Conservation (phyloP, 2,888 invertebrate species). For the Unio delphinus region DNA sequence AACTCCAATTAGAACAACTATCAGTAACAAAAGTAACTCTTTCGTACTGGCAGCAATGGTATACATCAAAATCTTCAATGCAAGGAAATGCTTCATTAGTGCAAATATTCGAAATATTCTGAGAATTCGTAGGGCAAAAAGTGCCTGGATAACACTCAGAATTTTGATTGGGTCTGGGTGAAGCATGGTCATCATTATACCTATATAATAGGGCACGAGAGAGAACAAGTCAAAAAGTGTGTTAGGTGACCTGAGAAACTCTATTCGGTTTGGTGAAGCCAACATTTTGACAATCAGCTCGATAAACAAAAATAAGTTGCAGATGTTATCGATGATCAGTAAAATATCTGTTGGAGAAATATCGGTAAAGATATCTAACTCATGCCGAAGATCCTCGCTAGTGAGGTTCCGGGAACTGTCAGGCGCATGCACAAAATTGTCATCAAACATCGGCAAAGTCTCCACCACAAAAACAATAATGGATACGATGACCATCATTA, state of each 20-base stretch:
- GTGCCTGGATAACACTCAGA: conserved; percentile 38
- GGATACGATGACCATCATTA: conserved; percentile 21
- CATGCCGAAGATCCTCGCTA: conserved; percentile 35
- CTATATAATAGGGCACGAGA: conserved; percentile 49
- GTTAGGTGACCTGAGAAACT: conserved; percentile 39
- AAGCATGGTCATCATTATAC: conserved; percentile 33
- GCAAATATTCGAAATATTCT: conserved; percentile 51
- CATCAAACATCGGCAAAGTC: conserved; percentile 47
- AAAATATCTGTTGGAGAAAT: conserved; percentile 39
- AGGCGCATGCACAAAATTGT: conserved; percentile 38
- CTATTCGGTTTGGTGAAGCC: conserved; percentile 39
- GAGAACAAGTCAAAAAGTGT: conserved; percentile 44
- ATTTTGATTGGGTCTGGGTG: conserved; percentile 42
- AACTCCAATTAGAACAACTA: conserved; percentile 48
- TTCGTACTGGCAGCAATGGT: conserved; percentile 50
- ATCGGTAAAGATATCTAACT: conserved; percentile 45
- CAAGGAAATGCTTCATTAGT: conserved; percentile 51
- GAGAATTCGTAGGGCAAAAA: conserved; percentile 43
- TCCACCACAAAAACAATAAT: conserved; percentile 46
- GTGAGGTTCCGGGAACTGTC: conserved; percentile 34
- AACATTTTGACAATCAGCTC: conserved; percentile 46
- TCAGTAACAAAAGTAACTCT: conserved; percentile 45
- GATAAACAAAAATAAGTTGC: conserved; percentile 46
- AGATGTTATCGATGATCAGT: conserved; percentile 44
- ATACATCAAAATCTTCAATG: conserved; percentile 51